Percentiles rank a stretch among this genome's conserved stretches.
phyloP scores from a whole-genome alignment of 2,113 vertebrate species.

The Tachysurus vachellii region DNA sequence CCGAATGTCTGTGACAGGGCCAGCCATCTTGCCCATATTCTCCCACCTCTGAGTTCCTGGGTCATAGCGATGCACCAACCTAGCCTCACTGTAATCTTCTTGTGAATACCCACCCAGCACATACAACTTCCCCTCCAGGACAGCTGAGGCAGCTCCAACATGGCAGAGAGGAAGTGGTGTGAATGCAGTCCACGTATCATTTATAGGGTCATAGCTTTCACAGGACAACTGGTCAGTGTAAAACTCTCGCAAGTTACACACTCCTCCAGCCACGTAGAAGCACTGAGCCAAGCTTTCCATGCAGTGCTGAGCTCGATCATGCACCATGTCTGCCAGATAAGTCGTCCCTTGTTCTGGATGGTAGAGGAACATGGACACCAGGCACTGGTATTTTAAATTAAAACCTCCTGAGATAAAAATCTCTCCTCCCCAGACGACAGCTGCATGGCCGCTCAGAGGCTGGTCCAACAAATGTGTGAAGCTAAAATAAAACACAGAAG shows the following conservation, averaged over 20 bases:
- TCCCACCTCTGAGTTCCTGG: conserved; percentile 64
- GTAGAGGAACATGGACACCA: conserved; percentile 68
- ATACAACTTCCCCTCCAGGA: conserved; percentile 72
- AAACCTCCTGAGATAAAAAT: conserved; percentile 76
- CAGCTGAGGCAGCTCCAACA: conserved; percentile 68
- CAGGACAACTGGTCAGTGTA: conserved; percentile 70
- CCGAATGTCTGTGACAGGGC: conserved; percentile 68
- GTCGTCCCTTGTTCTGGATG: conserved; percentile 67
- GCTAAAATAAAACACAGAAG: conserved; percentile 49
- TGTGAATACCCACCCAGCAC: conserved; percentile 74
- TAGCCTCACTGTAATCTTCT: conserved; percentile 71
- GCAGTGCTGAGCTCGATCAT: conserved; percentile 71
- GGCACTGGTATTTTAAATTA: conserved; percentile 67
- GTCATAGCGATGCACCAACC: conserved; percentile 70
- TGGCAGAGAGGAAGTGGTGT: conserved; percentile 63
- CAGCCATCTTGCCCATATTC: conserved; percentile 68
- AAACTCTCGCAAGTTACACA: conserved; percentile 67
- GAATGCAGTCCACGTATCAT: conserved; percentile 64
- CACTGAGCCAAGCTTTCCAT: conserved; percentile 67
- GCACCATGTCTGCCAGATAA: conserved; percentile 66
- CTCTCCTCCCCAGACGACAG: conserved; percentile 48
- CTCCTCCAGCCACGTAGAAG: conserved; percentile 69
- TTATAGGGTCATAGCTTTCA: conserved; percentile 65
- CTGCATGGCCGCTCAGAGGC: conserved; percentile 69
- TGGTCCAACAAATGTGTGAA: conserved; percentile 65